phyloP scores from a whole-genome alignment of 2,888 invertebrate species.

The Trichogramma dendrolimi region DNA sequence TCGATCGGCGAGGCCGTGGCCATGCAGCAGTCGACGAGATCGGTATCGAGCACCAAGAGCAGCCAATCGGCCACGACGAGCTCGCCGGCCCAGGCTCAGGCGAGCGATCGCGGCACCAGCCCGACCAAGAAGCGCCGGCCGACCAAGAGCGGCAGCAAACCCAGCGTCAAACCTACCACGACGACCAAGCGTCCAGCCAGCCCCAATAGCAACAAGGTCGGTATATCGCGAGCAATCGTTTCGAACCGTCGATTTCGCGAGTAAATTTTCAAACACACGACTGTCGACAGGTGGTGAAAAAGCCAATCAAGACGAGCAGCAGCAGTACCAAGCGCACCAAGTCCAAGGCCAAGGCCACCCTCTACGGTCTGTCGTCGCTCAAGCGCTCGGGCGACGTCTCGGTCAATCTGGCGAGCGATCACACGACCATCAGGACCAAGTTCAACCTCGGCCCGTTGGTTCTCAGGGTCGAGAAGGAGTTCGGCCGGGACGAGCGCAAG shows the following conservation, averaged over 20 bases:
- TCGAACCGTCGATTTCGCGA: too few species aligned
- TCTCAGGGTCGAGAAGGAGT: conserved; percentile 75
- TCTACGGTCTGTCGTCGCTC: conserved; percentile 75
- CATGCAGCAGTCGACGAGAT: conserved; percentile 17
- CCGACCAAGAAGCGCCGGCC: conserved; percentile 7
- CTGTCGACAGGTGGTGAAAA: neutral
- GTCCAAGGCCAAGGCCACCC: conserved; percentile 66
- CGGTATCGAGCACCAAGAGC: conserved; percentile 5
- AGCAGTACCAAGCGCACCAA: conserved; percentile 1
- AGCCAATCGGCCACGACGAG: conserved; percentile 9
- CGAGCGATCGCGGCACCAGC: conserved; percentile 15
- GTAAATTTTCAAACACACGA: too few species aligned
- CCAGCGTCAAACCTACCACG: neutral
- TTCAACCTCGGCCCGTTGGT: conserved; percentile 77
- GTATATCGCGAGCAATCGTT: neutral
- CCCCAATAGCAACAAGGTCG: conserved; percentile 9
- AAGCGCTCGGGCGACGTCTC: conserved; percentile 76
- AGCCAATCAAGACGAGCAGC: conserved; percentile 8
- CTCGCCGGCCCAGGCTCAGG: conserved; percentile 16
- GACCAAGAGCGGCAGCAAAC: conserved; percentile 17
- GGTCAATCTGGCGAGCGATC: conserved; percentile 73
- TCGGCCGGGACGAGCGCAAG: conserved; percentile 73
- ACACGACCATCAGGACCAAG: conserved; percentile 78
- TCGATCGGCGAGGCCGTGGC: conserved; percentile 6
- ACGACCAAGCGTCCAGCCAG: conserved; percentile 3